Evolutionary conservation across 1,140 invertebrate species (phyloP), one percentile per base, ranked within the genome.

Genomic region (Acarapis woodi): DNA sequence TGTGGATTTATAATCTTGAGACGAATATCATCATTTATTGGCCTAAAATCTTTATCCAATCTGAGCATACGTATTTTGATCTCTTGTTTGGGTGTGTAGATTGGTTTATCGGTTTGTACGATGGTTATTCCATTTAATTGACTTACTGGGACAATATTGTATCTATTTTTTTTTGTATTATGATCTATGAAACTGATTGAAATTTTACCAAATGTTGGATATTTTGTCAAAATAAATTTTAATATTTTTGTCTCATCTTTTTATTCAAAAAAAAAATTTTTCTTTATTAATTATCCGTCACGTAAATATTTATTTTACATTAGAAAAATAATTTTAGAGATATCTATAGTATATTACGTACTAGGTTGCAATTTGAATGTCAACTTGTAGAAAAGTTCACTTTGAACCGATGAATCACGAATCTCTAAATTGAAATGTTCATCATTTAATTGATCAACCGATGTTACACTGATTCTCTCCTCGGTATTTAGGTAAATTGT

Each of bases 1-100:
- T 49, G 39, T n/a, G 45, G 47, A 33, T 48, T 49, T 40, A 40
- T 45, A 22, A 50, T 45, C 37, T 45, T 37, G 9, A 50, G 15
- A 16, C 29, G 36, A 25, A 47, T 26, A 8, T 18, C 25, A 12
- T 42, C 37, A 22, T 12, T 14, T 4, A 29, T 31, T 5, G 46
- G 43, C 23, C 22, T 32, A 9, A 47, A 20, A 18, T 40, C n/a
- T 14, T 44, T 31, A 35, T 47, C 32, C 4, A 44, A 19, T n/a
- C 32, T 12, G 4, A 47, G 16, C 2, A 46, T 21, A 2, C 46
- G 39, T 25, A 47, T 40, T 25, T 29, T 28, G 2, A 47, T 46
- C 9, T 16, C 33, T 23, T 47, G 41, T n/a, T 39, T 42, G 10
- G 42, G 39, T 10, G 30, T 40, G 29, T 46, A 47, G 12, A 45